Conservation (phyloP, 2,113 vertebrate genomes). For the Calyptomena viridis region DNA sequence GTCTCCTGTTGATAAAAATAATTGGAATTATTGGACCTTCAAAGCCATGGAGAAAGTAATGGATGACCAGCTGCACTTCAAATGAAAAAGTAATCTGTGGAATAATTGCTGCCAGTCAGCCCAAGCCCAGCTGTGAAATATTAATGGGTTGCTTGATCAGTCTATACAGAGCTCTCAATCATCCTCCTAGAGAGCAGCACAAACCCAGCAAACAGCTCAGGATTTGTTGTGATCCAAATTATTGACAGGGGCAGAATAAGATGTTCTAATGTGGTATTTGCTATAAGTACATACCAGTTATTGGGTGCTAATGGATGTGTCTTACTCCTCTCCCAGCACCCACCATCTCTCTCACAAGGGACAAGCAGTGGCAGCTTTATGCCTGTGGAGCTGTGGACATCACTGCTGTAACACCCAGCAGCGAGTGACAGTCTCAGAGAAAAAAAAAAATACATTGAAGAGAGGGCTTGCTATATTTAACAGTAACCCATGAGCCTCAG, state of each 20-base stretch:
- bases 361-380: neutral
- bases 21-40: slow-evolving; percentile 41
- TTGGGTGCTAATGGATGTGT: neutral
- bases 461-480: slow-evolving; percentile 29
- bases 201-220: neutral
- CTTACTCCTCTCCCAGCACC: neutral
- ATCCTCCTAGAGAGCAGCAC: slow-evolving; percentile 7
- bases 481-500: neutral
- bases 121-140: slow-evolving; percentile 22
- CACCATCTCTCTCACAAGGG: neutral
- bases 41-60: slow-evolving; percentile 20
- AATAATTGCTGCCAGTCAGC: slow-evolving; percentile 40
- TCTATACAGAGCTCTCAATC: slow-evolving; percentile 31
- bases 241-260: neutral
- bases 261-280: neutral
- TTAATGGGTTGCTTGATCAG: slow-evolving; percentile 42
- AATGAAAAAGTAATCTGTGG: slow-evolving; percentile 20
- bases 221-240: neutral
- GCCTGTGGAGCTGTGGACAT: neutral
- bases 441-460: neutral
- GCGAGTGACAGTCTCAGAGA: neutral
- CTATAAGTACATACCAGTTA: neutral
- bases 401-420: neutral
- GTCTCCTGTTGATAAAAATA: slow-evolving; percentile 29
- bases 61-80: slow-evolving; percentile 36